Evolutionary conservation across 2,888 invertebrate genomes (phyloP).

Genomic region (Trypoxylon attenuatum): DNA sequence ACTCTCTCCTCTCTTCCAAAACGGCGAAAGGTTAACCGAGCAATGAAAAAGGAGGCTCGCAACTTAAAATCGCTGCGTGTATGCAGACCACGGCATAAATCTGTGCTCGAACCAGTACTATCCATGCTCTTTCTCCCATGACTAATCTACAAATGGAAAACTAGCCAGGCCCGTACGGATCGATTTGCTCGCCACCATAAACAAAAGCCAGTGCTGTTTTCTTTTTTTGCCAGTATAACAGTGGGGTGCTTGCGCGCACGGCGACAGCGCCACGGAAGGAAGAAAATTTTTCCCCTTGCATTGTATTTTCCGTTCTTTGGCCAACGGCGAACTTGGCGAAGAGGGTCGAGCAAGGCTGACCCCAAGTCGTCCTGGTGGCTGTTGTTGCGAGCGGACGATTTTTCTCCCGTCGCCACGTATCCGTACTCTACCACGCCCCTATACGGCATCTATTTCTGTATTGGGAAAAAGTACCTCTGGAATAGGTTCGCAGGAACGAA

Average conservation of each 20-base stretch:
- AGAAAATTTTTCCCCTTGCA: conserved; percentile 36
- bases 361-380: conserved; percentile 15
- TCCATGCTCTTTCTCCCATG: conserved; percentile 6
- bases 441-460: conserved; percentile 54
- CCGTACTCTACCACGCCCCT: conserved; percentile 55
- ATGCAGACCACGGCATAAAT: background rate
- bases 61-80: too few species aligned
- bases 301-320: conserved; percentile 16
- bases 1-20: conserved; percentile 23
- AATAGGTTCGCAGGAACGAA: conserved; percentile 28
- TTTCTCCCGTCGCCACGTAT: conserved; percentile 61
- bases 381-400: conserved; percentile 64
- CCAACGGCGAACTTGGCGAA: conserved; percentile 1
- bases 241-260: too few species aligned
- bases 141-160: conserved; percentile 6
- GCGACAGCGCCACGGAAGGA: too few species aligned
- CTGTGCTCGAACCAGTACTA: background rate
- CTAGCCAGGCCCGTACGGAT: conserved; percentile 15
- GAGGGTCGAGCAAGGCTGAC: background rate
- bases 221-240: conserved; percentile 20
- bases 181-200: conserved; percentile 26
- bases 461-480: conserved; percentile 58
- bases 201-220: conserved; percentile 39
- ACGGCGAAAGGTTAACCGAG: conserved; percentile 4
- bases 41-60: background rate